These are phyloP conservation scores for Bufo bufo DNA, from an alignment of 2,113 vertebrate species.

Conservation along the genomic window DNA sequence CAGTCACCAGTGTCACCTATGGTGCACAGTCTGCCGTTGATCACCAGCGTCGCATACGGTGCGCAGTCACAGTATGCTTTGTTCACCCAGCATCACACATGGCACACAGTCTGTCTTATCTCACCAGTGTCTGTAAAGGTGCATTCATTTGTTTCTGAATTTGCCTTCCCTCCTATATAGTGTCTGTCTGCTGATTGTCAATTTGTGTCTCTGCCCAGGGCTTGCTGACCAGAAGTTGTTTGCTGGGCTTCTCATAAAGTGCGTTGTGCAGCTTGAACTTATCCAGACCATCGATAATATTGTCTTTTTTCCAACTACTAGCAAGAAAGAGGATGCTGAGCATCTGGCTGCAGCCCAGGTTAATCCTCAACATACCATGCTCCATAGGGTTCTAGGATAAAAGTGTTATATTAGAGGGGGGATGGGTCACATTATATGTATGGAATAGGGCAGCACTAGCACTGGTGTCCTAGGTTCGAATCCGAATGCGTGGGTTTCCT, in stretches of 20 bases:
- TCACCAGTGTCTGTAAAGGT: too few species aligned
- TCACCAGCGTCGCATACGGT: background rate
- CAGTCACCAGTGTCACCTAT: too few species aligned
- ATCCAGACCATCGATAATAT: constrained; percentile 98
- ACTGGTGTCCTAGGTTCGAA: too few species aligned
- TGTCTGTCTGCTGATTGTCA: background rate
- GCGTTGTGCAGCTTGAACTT: constrained; percentile 94
- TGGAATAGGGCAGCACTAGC: too few species aligned
- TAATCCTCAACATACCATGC: background rate
- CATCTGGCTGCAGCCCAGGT: constrained; percentile 97
- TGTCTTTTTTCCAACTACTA: constrained; percentile 94
- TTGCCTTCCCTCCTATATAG: background rate
- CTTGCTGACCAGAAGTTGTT: constrained; percentile 90
- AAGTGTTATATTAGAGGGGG: background rate
- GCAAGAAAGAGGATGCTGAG: constrained; percentile 96
- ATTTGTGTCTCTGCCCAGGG: constrained; percentile 4
- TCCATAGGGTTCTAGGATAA: background rate
- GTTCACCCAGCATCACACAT: too few species aligned
- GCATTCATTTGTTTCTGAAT: too few species aligned
- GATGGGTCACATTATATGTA: too few species aligned
- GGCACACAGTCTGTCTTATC: too few species aligned
- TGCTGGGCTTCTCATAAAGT: constrained; percentile 94
- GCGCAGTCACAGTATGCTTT: too few species aligned
- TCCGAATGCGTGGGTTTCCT: too few species aligned
- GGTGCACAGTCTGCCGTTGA: too few species aligned